phyloP scores from a whole-genome alignment of 2,113 vertebrate species.

The Seriola aureovittata region DNA sequence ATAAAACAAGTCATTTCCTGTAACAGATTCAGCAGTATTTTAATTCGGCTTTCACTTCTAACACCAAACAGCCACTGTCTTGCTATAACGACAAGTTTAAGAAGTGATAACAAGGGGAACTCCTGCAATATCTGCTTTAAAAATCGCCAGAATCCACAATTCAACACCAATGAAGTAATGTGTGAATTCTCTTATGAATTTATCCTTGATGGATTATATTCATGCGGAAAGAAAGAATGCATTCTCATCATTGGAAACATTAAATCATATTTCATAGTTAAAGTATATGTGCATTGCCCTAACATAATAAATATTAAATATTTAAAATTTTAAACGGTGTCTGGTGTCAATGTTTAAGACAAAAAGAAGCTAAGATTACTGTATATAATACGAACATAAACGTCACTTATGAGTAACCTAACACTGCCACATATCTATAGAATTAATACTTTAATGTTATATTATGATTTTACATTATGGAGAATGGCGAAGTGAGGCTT shows the following conservation, averaged over 20 bases:
- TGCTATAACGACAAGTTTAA: not conserved
- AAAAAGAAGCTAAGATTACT: fast-evolving
- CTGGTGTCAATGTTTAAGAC: not conserved
- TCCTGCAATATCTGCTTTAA: not conserved
- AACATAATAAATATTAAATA: not conserved
- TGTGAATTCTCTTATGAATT: not conserved
- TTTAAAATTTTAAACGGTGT: not conserved
- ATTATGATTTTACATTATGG: not conserved
- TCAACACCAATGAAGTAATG: not conserved
- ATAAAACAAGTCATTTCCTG: too few species aligned
- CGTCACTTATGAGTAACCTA: not conserved
- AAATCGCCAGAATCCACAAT: not conserved
- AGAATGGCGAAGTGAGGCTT: too few species aligned
- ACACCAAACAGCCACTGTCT: fast-evolving
- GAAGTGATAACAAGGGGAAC: not conserved
- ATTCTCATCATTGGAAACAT: not conserved
- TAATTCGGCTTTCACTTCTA: not conserved
- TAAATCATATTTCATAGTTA: fast-evolving
- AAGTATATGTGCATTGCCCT: fast-evolving
- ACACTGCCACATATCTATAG: not conserved
- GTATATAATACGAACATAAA: not conserved
- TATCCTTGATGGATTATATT: fast-evolving
- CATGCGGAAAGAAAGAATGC: not conserved
- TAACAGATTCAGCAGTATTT: fast-evolving
- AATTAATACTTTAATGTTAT: not conserved